Conservation (phyloP, 2,888 invertebrate species). For the Eudasyphora cyanicolor region DNA sequence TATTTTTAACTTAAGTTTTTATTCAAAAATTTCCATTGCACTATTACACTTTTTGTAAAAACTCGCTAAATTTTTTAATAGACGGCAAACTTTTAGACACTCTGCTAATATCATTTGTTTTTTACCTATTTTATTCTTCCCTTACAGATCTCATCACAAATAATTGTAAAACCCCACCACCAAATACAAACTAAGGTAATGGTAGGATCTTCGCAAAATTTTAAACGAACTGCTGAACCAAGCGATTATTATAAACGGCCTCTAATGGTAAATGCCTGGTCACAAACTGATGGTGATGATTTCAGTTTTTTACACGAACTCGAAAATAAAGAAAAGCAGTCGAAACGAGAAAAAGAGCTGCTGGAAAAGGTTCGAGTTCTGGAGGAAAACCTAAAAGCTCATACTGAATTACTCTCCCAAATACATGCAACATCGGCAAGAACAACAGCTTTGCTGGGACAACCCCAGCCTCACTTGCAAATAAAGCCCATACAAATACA, state of each 20-base stretch:
- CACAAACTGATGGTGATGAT: constrained; percentile 72
- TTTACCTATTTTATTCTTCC: no score
- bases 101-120: neutral
- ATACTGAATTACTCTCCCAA: constrained; percentile 71
- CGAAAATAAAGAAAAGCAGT: constrained; percentile 62
- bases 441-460: constrained; percentile 40
- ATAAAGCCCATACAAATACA: neutral
- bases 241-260: constrained; percentile 49
- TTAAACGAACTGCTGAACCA: constrained; percentile 40
- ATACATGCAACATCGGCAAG: constrained; percentile 68
- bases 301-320: constrained; percentile 65
- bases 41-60: no score
- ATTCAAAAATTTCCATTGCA: no score
- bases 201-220: constrained; percentile 38
- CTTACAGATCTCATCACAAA: constrained; percentile 14
- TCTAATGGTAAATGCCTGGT: constrained; percentile 72
- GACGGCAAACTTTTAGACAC: neutral
- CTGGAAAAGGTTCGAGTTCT: constrained; percentile 71
- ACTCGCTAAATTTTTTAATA: no score
- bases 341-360: constrained; percentile 66
- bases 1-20: no score
- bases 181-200: neutral
- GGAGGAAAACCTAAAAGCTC: constrained; percentile 70
- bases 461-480: constrained; percentile 33
- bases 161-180: constrained; percentile 2